Conservation (phyloP, 1,140 invertebrate species). For the Linepithema humile region DNA sequence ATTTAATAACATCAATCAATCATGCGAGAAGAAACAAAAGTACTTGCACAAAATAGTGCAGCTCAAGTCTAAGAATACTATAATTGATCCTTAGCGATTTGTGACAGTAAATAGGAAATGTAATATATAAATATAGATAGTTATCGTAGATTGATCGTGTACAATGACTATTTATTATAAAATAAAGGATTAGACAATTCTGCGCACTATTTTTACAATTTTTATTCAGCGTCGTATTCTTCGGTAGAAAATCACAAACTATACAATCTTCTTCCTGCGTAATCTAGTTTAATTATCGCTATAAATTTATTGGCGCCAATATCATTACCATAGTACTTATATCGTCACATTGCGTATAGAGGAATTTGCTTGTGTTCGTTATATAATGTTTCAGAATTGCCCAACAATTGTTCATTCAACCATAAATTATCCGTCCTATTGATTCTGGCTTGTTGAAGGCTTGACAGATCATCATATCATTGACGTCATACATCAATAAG, state of each 20-base stretch:
- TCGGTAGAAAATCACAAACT: conserved; percentile 44
- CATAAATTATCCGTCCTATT: background rate
- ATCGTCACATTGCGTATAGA: background rate
- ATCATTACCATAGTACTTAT: background rate
- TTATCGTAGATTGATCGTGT: conserved; percentile 50
- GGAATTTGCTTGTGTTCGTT: conserved; percentile 16
- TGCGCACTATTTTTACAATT: conserved; percentile 32
- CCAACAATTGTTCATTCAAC: background rate
- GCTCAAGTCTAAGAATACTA: conserved; percentile 13
- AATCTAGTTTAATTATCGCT: conserved; percentile 25
- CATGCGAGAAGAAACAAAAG: background rate
- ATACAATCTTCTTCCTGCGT: conserved; percentile 40
- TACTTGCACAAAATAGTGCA: background rate
- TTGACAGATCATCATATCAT: background rate
- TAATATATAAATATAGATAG: conserved; percentile 29
- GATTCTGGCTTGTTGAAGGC: background rate
- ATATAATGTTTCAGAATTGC: background rate
- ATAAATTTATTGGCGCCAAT: conserved; percentile 5
- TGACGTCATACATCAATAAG: too few species aligned
- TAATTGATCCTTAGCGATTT: background rate
- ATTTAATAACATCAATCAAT: conserved; percentile 22
- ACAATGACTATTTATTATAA: conserved; percentile 66
- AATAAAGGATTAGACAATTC: conserved; percentile 58
- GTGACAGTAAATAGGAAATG: conserved; percentile 12
- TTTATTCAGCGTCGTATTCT: background rate